These are phyloP conservation scores for Scrobipalpa atriplicella DNA, from an alignment of 2,888 invertebrate species.

Conservation along the genomic window DNA sequence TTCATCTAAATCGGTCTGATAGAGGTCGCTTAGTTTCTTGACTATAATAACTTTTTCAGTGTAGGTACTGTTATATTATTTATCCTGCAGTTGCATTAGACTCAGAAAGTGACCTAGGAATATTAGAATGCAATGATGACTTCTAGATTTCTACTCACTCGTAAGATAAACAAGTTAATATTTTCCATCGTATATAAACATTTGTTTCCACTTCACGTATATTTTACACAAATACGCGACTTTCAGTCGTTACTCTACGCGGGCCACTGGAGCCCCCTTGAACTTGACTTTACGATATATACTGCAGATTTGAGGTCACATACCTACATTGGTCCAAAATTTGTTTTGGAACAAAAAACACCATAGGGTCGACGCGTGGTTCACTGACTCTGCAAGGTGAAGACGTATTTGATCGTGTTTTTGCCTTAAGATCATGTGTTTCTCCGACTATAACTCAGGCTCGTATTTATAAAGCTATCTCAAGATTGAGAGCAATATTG, in stretches of 20 bases:
- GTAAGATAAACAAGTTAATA: constrained; percentile 49
- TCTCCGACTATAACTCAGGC: background rate
- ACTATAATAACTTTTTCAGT: too few relatives aligned
- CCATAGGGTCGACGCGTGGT: constrained; percentile 42
- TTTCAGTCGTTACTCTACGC: background rate
- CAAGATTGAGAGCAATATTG: too few relatives aligned
- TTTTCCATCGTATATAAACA: constrained; percentile 49
- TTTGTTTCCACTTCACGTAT: background rate
- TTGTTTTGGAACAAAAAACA: constrained; percentile 38
- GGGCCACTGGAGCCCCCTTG: constrained; percentile 55
- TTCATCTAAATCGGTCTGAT: too few relatives aligned
- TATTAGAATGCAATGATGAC: background rate
- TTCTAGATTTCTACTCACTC: constrained; percentile 45
- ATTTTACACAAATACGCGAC: background rate
- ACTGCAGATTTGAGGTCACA: constrained; percentile 44
- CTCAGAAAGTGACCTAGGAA: too few relatives aligned
- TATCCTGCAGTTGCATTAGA: too few relatives aligned
- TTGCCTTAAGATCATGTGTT: background rate
- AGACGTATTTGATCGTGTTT: background rate
- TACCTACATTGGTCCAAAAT: constrained; percentile 33
- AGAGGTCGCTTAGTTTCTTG: too few relatives aligned
- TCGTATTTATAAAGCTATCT: too few relatives aligned
- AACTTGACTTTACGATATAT: constrained; percentile 67
- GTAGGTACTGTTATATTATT: too few relatives aligned
- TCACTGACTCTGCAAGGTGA: background rate